Evolutionary conservation across 1,140 invertebrate genomes (phyloP), one percentile per base, ranked within the genome.

Genomic region (Leguminivora glycinivorella): DNA sequence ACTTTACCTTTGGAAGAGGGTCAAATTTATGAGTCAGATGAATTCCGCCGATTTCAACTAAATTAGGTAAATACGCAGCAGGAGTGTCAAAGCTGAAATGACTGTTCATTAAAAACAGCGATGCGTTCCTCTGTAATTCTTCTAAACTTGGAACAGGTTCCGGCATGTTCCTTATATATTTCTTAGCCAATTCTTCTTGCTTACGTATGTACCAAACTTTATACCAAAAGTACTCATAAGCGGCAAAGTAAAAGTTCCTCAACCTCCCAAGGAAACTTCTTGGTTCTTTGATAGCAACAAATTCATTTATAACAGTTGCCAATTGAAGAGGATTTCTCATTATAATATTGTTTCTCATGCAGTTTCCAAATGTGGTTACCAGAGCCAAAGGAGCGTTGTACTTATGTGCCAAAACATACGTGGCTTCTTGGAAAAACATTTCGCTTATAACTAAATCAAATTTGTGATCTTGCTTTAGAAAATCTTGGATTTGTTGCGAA

Each of bases 31-130:
- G 77, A 38, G 85, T 87, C 38, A 94, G 86, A 80, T 94, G 93
- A 43, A 94, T 77, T 25, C 93, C 94, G 31, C 93, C 94, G 69
- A 95, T 90, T 79, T 94, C 92, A 25, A 94, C 87, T 56, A 94
- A 87, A 78, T 92, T 92, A 0, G 93, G 93, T 22, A 93, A 73
- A 22, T 87, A 87, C 1, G 93, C 92, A n/a, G 81, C 73, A 14
- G 91, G 84, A 14, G 77, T 70, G 63, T 88, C 84, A 63, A 91
- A 86, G 75, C 83, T 87, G 68, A 90, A 92, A 70, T 94, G 92
- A 38, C 81, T 81, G 70, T 93, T 93, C 0, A 92, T 73, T 12
- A 94, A 74, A 19, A 93, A 75, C 2, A 94, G 69, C 0, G 93
- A 92, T 34, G 90, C 88, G 79, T 93, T 92, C 22, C 72, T 85